Evolutionary conservation across 2,888 invertebrate genomes (phyloP), one percentile per base, ranked within the genome.

Genomic region (Leptopilina myrica): DNA sequence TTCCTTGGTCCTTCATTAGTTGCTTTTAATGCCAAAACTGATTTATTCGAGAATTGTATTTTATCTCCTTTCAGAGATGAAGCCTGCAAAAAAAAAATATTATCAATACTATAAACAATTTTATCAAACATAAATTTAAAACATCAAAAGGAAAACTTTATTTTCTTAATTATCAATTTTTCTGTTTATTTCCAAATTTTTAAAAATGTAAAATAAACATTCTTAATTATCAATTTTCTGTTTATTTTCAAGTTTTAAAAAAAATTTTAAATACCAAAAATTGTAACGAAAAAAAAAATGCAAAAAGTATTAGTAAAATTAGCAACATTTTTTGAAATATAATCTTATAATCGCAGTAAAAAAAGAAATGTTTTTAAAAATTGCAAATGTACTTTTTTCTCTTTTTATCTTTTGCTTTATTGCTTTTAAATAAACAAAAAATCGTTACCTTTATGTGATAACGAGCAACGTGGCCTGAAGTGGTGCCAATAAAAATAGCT

Each of bases 1-100:
- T 94, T 94, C 3, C 96, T 93, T 0, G 95, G 94, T 0, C 96
- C 96, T 88, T 96, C 96, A 84, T 94, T 95, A 80, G 95, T 94
- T 0, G 96, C 95, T 82, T 95, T 94, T 9, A 96, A 90, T 0
- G 95, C 95, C 67, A 96, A 92, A 53, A 96, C 94, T 0, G 95
- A 94, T 81, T 94, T 94, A 11, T 94, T 94, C 0, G 95, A 94
- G 86, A 95, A 94, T 76, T 94, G 93, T 78, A 91, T 88, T 66
- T 86, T 88, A 43, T 88, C 88, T 76, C 87, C 88, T 85, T 89
- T 90, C 4, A 91, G 77, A 40, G 79, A 65, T 33, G 87, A 86
- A 49, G 87, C 82, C 91, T 91, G 79, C n/a, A n/a, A n/a, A n/a
- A 14, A 83, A 64, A 67, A 15, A 64, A 64, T 66, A 62, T 67